A percentile compares a stretch with the other conserved stretches of the same genome.
phyloP scores from a whole-genome alignment of 2,888 invertebrate species.

The Listrodromus nycthemerus region DNA sequence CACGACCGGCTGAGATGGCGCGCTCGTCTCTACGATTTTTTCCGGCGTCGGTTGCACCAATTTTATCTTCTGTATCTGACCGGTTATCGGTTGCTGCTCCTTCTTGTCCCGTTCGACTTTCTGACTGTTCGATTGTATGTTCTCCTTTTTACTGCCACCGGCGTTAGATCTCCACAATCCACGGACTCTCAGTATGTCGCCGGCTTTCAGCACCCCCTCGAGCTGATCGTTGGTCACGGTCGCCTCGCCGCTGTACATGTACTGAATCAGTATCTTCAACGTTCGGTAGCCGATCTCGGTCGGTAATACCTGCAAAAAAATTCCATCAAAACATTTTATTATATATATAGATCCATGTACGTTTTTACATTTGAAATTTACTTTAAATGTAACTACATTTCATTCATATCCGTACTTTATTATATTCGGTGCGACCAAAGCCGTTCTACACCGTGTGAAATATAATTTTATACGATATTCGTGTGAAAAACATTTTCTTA shows the following conservation, averaged over 20 bases:
- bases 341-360: background rate
- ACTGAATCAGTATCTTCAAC: conserved; percentile 92
- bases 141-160: conserved; percentile 79
- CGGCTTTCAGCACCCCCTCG: conserved; percentile 92
- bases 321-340: conserved; percentile 4
- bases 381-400: background rate
- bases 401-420: too few species aligned
- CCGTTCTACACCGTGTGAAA: too few species aligned
- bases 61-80: conserved; percentile 83
- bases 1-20: conserved; percentile 74
- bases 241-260: conserved; percentile 94
- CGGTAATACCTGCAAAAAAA: conserved; percentile 87
- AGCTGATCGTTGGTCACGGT: conserved; percentile 94
- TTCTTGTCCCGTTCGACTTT: conserved; percentile 85
- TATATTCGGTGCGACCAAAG: too few species aligned
- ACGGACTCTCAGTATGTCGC: conserved; percentile 92
- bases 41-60: conserved; percentile 78
- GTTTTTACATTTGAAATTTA: background rate
- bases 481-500: too few species aligned
- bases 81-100: conserved; percentile 77
- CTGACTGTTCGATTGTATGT: conserved; percentile 84
- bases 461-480: too few species aligned
- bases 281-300: conserved; percentile 93
- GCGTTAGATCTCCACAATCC: conserved; percentile 89
- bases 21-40: conserved; percentile 62